Conservation (phyloP, 2,888 invertebrate species). For the Nasonia oneida region DNA sequence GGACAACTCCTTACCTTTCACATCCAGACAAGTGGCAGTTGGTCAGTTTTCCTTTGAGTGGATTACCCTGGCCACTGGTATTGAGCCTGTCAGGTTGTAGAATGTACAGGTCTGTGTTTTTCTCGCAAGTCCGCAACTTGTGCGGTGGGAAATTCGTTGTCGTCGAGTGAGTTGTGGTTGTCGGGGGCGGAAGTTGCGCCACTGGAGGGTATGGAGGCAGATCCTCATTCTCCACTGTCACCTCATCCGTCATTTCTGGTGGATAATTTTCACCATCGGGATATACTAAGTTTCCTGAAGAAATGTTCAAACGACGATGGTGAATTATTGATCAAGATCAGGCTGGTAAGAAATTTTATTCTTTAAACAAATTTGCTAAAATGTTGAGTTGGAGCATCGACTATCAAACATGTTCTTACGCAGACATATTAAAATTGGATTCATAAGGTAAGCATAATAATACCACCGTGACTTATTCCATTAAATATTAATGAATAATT, state of each 20-base stretch:
- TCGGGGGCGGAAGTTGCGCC: conserved; percentile 71
- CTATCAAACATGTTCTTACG: too few species aligned
- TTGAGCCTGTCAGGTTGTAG: conserved; percentile 90
- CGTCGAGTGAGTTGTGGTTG: conserved; percentile 80
- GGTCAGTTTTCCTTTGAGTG: conserved; percentile 92
- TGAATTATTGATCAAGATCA: background rate
- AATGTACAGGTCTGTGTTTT: conserved; percentile 92
- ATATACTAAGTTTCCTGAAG: conserved; percentile 72
- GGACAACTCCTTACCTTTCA: conserved; percentile 83
- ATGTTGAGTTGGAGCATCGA: too few species aligned
- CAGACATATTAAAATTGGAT: too few species aligned
- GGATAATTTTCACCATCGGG: conserved; percentile 70
- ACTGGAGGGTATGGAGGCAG: conserved; percentile 76
- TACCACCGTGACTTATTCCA: too few species aligned
- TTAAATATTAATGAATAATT: too few species aligned
- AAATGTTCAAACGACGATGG: conserved; percentile 7
- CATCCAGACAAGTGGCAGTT: conserved; percentile 94
- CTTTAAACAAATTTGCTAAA: too few species aligned
- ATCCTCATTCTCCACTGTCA: conserved; percentile 63
- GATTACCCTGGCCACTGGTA: conserved; percentile 89
- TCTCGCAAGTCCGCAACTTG: conserved; percentile 87
- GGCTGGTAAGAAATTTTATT: too few species aligned
- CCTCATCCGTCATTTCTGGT: conserved; percentile 78
- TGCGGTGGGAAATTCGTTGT: conserved; percentile 80
- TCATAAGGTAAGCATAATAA: too few species aligned